These are phyloP conservation scores for Oikopleura albicans DNA, from an alignment of 23 tunicate species.

Conservation along the genomic window DNA sequence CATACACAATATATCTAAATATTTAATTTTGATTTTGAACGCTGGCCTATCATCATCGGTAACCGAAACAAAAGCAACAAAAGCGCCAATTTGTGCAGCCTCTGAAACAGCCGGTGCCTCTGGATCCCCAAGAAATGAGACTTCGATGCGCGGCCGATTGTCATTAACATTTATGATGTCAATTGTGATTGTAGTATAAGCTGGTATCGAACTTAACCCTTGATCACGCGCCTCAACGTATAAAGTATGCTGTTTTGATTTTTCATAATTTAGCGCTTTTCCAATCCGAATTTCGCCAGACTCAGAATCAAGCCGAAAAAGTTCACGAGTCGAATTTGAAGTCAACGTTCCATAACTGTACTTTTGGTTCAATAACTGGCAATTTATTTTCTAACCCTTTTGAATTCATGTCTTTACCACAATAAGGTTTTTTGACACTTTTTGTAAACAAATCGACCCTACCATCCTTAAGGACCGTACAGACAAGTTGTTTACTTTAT, in stretches of 20 bases:
- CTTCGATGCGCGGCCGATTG: not conserved
- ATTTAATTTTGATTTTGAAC: too few species aligned
- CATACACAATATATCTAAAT: too few species aligned
- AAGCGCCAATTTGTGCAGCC: not conserved
- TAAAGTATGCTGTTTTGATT: not conserved
- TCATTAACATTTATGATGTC: not conserved
- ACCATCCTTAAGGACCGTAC: too few species aligned
- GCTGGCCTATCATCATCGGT: too few species aligned
- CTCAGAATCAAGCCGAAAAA: not conserved
- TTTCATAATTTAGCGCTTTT: not conserved
- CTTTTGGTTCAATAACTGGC: too few species aligned
- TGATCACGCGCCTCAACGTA: not conserved
- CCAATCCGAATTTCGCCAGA: not conserved
- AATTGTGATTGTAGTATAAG: not conserved
- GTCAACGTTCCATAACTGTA: not conserved
- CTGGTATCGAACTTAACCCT: not conserved
- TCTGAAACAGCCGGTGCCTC: not conserved
- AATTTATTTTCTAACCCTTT: too few species aligned
- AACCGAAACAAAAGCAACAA: slow-evolving; percentile 11
- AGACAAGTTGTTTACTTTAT: too few species aligned
- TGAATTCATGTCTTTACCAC: too few species aligned
- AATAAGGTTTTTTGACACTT: too few species aligned
- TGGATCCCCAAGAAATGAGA: not conserved
- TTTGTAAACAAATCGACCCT: too few species aligned
- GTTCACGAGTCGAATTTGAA: not conserved